These are phyloP conservation scores for Plectus sambesii DNA, from an alignment of 1,140 invertebrate species.

Conservation along the genomic window DNA sequence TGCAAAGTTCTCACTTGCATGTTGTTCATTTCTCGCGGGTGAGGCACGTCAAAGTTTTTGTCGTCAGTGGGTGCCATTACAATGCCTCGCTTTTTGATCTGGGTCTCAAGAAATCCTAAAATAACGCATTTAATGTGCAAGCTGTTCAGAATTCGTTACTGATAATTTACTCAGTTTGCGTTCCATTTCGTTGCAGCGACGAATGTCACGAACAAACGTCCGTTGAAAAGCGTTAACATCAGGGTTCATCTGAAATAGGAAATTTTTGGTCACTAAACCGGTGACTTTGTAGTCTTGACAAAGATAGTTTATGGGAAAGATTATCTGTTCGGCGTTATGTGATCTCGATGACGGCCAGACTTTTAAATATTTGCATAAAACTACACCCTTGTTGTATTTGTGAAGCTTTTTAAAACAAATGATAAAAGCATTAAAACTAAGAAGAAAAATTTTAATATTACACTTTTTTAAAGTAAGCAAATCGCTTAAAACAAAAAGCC, in stretches of 20 bases:
- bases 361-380: too few species aligned
- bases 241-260: conserved; percentile 52
- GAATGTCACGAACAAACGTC: conserved; percentile 77
- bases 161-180: conserved; percentile 61
- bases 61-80: conserved; percentile 28
- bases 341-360: too few species aligned
- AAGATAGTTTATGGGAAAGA: too few species aligned
- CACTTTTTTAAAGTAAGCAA: too few species aligned
- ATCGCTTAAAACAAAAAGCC: too few species aligned
- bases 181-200: conserved; percentile 81
- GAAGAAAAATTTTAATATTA: too few species aligned
- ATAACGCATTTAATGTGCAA: conserved; percentile 17
- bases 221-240: conserved; percentile 76
- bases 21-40: conserved; percentile 39
- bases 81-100: conserved; percentile 42
- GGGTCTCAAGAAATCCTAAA: conserved; percentile 37
- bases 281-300: too few species aligned
- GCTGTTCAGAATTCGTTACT: conserved; percentile 4
- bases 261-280: neutral
- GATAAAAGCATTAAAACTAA: too few species aligned
- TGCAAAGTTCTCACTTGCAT: conserved; percentile 22
- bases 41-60: conserved; percentile 38
- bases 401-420: too few species aligned
- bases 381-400: too few species aligned
- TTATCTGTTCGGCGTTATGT: too few species aligned